Evolutionary conservation across 1,140 invertebrate species (phyloP).

Genomic region (Atta cephalotes): DNA sequence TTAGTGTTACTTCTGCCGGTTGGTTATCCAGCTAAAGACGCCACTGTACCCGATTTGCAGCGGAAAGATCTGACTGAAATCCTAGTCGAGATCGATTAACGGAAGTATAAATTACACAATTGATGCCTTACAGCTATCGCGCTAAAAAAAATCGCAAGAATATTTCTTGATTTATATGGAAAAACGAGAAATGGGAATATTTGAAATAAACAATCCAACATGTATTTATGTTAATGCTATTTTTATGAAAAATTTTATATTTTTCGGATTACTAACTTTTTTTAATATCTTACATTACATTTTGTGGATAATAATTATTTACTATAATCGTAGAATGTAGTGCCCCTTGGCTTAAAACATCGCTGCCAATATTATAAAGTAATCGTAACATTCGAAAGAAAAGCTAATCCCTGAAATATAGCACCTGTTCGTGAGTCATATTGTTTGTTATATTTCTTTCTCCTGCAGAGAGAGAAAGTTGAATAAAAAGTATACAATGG

Average conservation of each 20-base stretch:
- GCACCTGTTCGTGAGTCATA: constrained; percentile 67
- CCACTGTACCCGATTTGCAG: constrained; percentile 92
- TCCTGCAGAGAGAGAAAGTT: constrained; percentile 7
- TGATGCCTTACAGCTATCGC: background rate
- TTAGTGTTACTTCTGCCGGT: constrained; percentile 93
- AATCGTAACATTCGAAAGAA: constrained; percentile 68
- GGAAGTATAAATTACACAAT: background rate
- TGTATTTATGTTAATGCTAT: constrained; percentile 66
- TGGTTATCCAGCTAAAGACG: constrained; percentile 92
- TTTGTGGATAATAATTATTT: constrained; percentile 69
- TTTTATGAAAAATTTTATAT: constrained; percentile 74
- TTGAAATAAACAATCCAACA: constrained; percentile 65
- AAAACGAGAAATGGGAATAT: constrained; percentile 39
- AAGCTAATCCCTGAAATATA: constrained; percentile 73
- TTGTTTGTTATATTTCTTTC: constrained; percentile 50
- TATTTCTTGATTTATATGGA: background rate
- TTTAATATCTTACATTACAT: constrained; percentile 72
- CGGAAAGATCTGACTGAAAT: constrained; percentile 93
- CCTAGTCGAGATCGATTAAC: constrained; percentile 86
- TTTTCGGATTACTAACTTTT: constrained; percentile 72
- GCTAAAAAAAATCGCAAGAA: constrained; percentile 1
- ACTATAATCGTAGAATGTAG: constrained; percentile 68
- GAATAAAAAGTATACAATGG: constrained; percentile 66
- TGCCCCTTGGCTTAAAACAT: constrained; percentile 72
- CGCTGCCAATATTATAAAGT: constrained; percentile 73